Base-by-base conservation (phyloP, 2,888 invertebrate species). In the Drosophila picticornis region DNA sequence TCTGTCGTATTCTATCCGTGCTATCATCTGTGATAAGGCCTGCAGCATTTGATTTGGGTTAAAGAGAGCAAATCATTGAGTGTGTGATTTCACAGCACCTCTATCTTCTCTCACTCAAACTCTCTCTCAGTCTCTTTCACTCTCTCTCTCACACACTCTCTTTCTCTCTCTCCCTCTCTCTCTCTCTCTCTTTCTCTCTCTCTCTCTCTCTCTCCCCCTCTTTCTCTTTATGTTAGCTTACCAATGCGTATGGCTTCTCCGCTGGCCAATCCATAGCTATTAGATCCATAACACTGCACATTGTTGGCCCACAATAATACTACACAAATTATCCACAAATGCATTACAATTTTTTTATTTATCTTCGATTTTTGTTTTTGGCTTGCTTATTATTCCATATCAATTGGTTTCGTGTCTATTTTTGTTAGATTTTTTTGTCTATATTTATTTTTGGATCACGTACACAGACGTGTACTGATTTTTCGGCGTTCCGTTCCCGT, bases 11-110 rank as follows among this genome's bases (percentile, higher is more conserved):
- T 52, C 83, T 64, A 4, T 91, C 87, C 4, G 88, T 83, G 63
- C 81, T 73, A 52, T 82, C 82, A 63, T 92, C 92, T 0, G 91
- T 87, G 67, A 92, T 93, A 38, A 92, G 84, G 38, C 92, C 92
- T 92, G 73, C 50, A 11, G 4, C 1, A 51, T 57, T 61, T 51
- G 65, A 77, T 77, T 75, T 56, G 67, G 63, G 72, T 77, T 10
- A 71, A 62, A 75, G 52, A 52, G 53, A 31, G 16, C 1, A 32
- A 31, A 32, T 25, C 40, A 58, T 36, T 58, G 40, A 43, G 29
- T 27, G 27, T 43, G 31, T 43, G 4, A 16, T 38, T 29, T 3
- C 11, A 19, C 27, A 25, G 22, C 46, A 22, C 13, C 22, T 43
- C 22, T 43, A 4, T 1, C 25, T 16, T 16, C 22, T 46, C 9